Conservation (phyloP, 2,888 invertebrate genomes). For the Synergus gifuensis region DNA sequence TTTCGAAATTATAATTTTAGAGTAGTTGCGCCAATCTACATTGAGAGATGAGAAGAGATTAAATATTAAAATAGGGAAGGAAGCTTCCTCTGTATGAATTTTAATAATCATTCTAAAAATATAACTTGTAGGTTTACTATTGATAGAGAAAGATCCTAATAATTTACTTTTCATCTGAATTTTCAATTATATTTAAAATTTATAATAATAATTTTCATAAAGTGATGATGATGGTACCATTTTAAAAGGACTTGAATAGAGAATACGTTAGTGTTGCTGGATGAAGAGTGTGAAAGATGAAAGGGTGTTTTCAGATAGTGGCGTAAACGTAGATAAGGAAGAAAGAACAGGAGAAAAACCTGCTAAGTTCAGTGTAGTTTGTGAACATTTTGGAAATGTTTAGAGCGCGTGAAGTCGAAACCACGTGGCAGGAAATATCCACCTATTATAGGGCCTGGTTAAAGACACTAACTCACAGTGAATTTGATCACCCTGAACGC, state of each 20-base stretch:
- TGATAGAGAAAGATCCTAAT: not conserved
- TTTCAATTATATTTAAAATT: not conserved
- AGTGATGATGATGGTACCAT: constrained; percentile 6
- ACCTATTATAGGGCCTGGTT: constrained; percentile 70
- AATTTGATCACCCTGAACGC: constrained; percentile 81
- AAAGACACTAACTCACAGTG: constrained; percentile 84
- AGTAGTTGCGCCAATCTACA: not conserved
- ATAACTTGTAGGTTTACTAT: not conserved
- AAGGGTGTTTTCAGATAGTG: constrained; percentile 3
- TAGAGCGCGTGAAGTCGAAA: constrained; percentile 51
- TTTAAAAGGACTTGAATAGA: not conserved
- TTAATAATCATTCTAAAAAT: not conserved
- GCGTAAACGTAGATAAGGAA: not conserved
- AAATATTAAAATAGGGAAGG: no score
- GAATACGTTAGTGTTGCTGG: not conserved
- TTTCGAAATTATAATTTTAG: not conserved
- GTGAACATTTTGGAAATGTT: constrained; percentile 64
- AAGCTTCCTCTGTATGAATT: not conserved
- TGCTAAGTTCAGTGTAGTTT: constrained; percentile 35
- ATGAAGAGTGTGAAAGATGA: not conserved
- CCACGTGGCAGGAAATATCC: constrained; percentile 71
- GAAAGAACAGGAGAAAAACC: constrained; percentile 22
- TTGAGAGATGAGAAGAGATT: not conserved
- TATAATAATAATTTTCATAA: not conserved
- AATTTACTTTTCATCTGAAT: not conserved